Base-by-base conservation (phyloP, 2,113 vertebrate genomes). In the Tamias sibiricus region DNA sequence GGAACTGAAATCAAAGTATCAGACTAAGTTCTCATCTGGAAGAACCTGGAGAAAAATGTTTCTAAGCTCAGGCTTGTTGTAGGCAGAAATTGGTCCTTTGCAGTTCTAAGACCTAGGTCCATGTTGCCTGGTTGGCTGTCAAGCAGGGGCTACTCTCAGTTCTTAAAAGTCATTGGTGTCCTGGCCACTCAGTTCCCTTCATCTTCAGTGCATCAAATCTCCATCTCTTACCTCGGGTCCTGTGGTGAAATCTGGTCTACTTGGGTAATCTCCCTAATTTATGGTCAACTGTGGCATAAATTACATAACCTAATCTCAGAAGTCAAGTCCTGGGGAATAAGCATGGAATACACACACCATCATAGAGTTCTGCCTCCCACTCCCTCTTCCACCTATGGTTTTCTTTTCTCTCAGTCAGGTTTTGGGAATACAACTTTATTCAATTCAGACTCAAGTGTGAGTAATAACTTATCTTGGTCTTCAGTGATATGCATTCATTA, bases 401-500 rank as follows among this genome's bases (percentile, higher is more conserved):
- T 91, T 71, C 62, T 94, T 92, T 91, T 62, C 68, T 77, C 35
- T 91, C 59, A 37, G 0, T 26, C 49, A 52, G 2, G 22, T 93
- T 80, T 64, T 59, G 24, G 20, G 26, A 82, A 77, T 32, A 47
- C 54, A 30, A 28, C 72, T 84, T 92, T 83, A 94, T 81, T 54
- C 35, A 85, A 42, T 80, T 32, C 11, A 40, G 59, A 57, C 62
- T 57, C 68, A 88, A 62, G 10, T 86, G 16, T 82, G 47, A 95
- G 22, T 59, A 76, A 91, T 7, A 81, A 71, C 26, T 79, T 74
- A 89, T 20, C 17, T 72, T 22, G 10, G 19, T 90, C 71, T 92
- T 95, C 64, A 87, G 52, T 82, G 17, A 17, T 40, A 82, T 57
- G n/a, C 47, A 14, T 44, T 91, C 17, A 35, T 74, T 80, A 92